These are phyloP conservation scores for Syrista parreyssii DNA, from an alignment of 2,888 invertebrate species.

Conservation along the genomic window DNA sequence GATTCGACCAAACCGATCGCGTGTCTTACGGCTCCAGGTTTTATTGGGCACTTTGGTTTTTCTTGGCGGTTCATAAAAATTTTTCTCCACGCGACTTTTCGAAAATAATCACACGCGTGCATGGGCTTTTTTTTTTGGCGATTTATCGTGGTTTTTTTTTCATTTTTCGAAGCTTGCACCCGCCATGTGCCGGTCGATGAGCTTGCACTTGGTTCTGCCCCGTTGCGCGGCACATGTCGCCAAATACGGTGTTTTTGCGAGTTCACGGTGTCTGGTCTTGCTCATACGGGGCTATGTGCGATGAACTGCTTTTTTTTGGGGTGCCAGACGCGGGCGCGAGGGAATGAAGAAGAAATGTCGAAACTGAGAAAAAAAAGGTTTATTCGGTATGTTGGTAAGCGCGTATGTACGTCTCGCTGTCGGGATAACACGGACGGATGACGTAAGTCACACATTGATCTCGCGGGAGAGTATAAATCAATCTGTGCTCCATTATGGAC, in stretches of 20 bases:
- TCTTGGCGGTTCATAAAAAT: slow-evolving; percentile 1
- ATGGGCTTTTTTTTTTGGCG: neutral
- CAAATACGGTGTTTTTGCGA: neutral
- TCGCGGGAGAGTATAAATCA: neutral
- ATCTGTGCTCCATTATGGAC: neutral
- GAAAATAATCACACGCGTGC: slow-evolving; percentile 40
- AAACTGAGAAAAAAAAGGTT: neutral
- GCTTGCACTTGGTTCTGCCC: neutral
- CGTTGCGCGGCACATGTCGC: neutral
- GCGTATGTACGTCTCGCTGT: neutral
- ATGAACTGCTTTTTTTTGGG: neutral
- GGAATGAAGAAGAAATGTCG: neutral
- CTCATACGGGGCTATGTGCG: neutral
- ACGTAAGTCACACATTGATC: neutral
- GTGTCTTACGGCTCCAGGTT: too few relatives aligned
- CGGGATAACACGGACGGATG: neutral
- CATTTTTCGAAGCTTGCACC: neutral
- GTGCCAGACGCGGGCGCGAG: neutral
- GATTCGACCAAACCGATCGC: too few relatives aligned
- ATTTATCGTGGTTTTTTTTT: neutral
- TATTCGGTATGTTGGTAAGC: neutral
- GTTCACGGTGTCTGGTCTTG: neutral
- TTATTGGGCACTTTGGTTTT: too few relatives aligned
- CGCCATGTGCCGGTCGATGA: neutral
- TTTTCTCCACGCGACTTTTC: slow-evolving; percentile 22